Base-by-base conservation (phyloP, 1,140 invertebrate species). In the Varroa destructor region DNA sequence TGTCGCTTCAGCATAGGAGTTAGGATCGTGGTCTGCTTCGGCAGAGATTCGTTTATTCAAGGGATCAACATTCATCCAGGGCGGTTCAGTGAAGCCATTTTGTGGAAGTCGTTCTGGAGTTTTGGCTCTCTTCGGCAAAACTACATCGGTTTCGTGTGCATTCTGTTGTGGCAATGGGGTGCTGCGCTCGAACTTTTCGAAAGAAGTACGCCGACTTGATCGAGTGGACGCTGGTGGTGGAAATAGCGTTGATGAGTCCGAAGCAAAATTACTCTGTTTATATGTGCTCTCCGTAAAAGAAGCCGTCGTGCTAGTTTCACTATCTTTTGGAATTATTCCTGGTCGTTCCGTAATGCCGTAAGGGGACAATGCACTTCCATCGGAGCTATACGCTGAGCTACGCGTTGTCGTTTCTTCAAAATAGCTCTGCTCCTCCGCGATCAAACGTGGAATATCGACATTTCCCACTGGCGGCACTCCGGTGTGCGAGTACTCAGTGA, bases 371-470 rank as follows among this genome's bases (percentile, higher is more conserved):
- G 8, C 12, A 67, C 40, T 67, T 46, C 10, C 12, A 40, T 40
- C 61, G 14, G 61, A 67, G 61, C 37, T 67, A 3, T 14, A 40
- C 5, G 61, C 10, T 12, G 61, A 46, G 40, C 61, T 40, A 43
- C 46, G 61, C 14, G 61, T 14, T 12, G 61, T n/a, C 10, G 40
- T 46, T 14, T 67, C 61, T 2, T 67, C n/a, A 37, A 67, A 67
- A 46, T 43, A 67, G 12, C 2, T 40, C 10, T 67, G 14, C 40
- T 67, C 61, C 14, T 46, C 37, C 1, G 10, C 46, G 14, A 37
- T 12, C 12, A 67, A 37, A 14, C 61, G 40, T 1, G 61, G 61
- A 37, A 67, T 67, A 4, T 67, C 61, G 12, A 67, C 61, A 67
- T 67, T 51, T 3, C 46, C 40, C 2, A 46, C 46, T 40, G 61